These are phyloP conservation scores for Artibeus jamaicensis DNA, from an alignment of 2,797 vertebrate genomes.

Conservation along the genomic window DNA sequence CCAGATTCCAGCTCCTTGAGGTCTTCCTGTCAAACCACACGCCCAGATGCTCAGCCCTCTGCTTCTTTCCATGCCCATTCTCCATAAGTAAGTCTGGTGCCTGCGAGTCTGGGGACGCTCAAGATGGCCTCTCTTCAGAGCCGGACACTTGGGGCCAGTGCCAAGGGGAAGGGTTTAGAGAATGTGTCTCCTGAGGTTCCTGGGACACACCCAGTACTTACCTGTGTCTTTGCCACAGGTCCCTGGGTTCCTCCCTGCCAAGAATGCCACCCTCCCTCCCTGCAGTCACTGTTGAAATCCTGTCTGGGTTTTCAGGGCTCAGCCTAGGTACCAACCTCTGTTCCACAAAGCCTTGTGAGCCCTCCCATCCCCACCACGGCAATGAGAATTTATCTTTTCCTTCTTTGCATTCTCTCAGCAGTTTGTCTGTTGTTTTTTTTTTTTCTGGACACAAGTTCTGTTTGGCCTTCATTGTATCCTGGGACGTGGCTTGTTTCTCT, in stretches of 20 bases:
- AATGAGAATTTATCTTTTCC: background rate
- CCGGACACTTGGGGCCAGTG: background rate
- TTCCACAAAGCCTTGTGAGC: background rate
- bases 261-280: background rate
- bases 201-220: background rate
- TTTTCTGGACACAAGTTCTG: constrained; percentile 21
- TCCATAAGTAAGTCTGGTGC: background rate
- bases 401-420: background rate
- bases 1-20: background rate
- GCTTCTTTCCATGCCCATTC: background rate
- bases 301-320: constrained; percentile 23
- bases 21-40: background rate
- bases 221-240: background rate
- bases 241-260: constrained; percentile 1
- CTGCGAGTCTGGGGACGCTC: constrained; percentile 10
- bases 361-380: background rate
- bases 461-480: constrained; percentile 2
- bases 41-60: background rate
- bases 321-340: constrained; percentile 24
- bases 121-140: background rate
- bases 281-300: constrained; percentile 14
- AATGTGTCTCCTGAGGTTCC: background rate
- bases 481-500: background rate
- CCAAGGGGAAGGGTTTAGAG: background rate
- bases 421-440: constrained; percentile 36